Conservation (phyloP, 2,797 vertebrate species). For the Mormyrus proboscirostris region DNA sequence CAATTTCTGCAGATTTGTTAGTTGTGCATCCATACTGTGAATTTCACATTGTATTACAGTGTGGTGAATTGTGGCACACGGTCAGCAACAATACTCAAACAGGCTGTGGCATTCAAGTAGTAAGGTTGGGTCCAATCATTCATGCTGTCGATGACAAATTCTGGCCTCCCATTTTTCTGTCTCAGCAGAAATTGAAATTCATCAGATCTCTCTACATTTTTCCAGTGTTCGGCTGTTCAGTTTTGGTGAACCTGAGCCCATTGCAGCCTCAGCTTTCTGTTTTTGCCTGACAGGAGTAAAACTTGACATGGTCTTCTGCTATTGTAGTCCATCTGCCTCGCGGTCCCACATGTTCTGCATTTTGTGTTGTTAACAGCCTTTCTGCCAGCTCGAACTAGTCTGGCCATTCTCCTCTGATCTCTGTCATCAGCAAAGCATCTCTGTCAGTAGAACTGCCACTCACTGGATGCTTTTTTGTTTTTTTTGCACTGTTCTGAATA, state of each 20-base stretch:
- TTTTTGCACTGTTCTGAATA: background rate
- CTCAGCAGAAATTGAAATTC: background rate
- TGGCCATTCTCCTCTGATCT: background rate
- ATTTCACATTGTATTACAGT: background rate
- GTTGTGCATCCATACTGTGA: background rate
- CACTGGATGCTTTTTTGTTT: background rate
- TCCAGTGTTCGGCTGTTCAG: background rate
- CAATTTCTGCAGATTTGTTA: background rate
- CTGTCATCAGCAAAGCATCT: background rate
- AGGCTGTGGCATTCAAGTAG: background rate
- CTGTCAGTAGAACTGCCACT: background rate
- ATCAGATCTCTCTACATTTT: background rate
- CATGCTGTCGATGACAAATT: background rate
- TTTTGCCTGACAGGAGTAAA: background rate
- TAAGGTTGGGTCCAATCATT: background rate
- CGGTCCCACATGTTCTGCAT: background rate
- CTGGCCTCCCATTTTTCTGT: background rate
- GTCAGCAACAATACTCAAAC: background rate
- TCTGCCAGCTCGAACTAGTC: background rate
- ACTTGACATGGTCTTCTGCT: background rate
- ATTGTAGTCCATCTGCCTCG: background rate
- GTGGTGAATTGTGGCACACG: background rate
- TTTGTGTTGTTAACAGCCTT: background rate
- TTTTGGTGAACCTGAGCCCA: background rate
- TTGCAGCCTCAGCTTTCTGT: background rate